These are phyloP conservation scores for Euwallacea similis DNA, from an alignment of 1,140 invertebrate species.

Conservation along the genomic window DNA sequence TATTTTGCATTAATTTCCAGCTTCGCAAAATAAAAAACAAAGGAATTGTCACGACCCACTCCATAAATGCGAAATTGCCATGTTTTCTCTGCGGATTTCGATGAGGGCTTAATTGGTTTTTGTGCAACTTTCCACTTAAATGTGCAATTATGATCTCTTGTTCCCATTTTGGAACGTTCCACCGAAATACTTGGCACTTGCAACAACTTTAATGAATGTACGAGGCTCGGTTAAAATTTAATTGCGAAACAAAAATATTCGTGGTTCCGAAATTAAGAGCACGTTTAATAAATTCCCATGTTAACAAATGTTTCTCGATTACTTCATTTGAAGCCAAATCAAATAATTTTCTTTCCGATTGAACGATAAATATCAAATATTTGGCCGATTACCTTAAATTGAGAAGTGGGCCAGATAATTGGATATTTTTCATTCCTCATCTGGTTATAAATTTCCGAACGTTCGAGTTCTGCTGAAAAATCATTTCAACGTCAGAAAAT, in stretches of 20 bases:
- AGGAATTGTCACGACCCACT: slow-evolving; percentile 23
- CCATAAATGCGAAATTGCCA: slow-evolving; percentile 18
- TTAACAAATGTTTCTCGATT: too few species aligned
- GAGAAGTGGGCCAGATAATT: slow-evolving; percentile 26
- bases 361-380: slow-evolving; percentile 25
- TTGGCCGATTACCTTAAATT: slow-evolving; percentile 15
- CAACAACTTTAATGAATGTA: too few species aligned
- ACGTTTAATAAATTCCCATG: too few species aligned
- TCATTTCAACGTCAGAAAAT: slow-evolving; percentile 11
- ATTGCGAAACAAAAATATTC: too few species aligned
- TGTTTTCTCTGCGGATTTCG: slow-evolving; percentile 21
- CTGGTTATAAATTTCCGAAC: slow-evolving; percentile 22
- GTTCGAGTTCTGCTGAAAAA: slow-evolving; percentile 17
- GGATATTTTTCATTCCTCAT: slow-evolving; percentile 27
- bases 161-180: slow-evolving; percentile 4
- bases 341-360: slow-evolving; percentile 3
- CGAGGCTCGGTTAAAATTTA: too few species aligned
- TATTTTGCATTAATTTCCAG: background rate
- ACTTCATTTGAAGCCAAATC: background rate
- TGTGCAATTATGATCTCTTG: slow-evolving; percentile 19
- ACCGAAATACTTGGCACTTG: background rate
- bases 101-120: slow-evolving; percentile 33
- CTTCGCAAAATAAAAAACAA: slow-evolving; percentile 2
- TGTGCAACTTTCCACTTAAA: slow-evolving; percentile 22
- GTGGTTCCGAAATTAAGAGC: too few species aligned